These are phyloP conservation scores for Eupeodes latifasciatus DNA, from an alignment of 2,888 invertebrate species.

Conservation along the genomic window DNA sequence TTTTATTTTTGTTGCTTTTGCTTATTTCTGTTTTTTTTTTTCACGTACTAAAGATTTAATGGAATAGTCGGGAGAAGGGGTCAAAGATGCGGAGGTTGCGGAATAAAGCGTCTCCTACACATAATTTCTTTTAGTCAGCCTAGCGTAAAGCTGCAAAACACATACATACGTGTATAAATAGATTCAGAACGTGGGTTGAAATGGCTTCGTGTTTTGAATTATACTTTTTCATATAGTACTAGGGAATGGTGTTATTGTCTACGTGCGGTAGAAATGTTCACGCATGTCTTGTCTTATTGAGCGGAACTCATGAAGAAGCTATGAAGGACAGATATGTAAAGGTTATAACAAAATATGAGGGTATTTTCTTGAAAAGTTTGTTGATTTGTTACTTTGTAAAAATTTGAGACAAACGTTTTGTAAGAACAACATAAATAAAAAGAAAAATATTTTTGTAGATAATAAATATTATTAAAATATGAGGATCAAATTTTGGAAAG, in stretches of 20 bases:
- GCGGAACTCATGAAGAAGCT: not conserved
- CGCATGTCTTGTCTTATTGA: constrained; percentile 35
- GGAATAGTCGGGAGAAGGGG: not conserved
- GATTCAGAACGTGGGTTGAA: constrained; percentile 31
- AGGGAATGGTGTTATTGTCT: constrained; percentile 5
- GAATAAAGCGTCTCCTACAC: not conserved
- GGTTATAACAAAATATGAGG: constrained; percentile 8
- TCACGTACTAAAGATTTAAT: constrained; percentile 40
- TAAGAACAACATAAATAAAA: not conserved
- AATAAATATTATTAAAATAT: no score
- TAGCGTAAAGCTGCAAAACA: constrained; percentile 28
- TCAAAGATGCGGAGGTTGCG: not conserved
- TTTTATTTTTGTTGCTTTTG: not conserved
- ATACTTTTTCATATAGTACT: not conserved
- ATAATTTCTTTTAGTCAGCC: constrained; percentile 24
- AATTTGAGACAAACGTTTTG: constrained; percentile 19
- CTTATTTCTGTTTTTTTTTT: not conserved
- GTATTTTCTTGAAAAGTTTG: not conserved
- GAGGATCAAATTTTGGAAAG: no score
- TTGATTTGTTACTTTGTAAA: not conserved
- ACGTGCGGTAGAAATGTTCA: constrained; percentile 27
- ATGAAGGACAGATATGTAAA: constrained; percentile 3
- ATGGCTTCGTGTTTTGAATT: constrained; percentile 22
- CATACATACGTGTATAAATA: constrained; percentile 29
- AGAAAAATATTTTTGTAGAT: not conserved